Conservation (phyloP, 2,888 invertebrate species). For the Oegoconia quadripuncta region DNA sequence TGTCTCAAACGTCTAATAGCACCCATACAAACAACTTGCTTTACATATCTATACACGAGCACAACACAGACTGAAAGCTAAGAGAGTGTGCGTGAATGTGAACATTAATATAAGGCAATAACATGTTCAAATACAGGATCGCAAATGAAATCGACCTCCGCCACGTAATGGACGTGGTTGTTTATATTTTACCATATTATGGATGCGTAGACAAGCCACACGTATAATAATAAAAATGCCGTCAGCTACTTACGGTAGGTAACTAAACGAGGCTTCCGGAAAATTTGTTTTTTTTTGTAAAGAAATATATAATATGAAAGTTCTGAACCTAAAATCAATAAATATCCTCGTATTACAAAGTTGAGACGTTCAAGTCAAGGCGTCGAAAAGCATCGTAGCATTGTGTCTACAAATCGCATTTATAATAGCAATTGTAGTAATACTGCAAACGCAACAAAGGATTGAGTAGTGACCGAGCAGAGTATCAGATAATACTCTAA, state of each 20-base stretch:
- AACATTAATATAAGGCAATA: conserved; percentile 32
- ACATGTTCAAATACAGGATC: conserved; percentile 52
- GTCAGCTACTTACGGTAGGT: neutral
- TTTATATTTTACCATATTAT: conserved; percentile 30
- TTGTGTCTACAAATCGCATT: too few species aligned
- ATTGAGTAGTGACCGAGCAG: too few species aligned
- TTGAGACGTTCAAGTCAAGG: too few species aligned
- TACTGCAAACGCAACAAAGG: too few species aligned
- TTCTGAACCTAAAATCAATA: too few species aligned
- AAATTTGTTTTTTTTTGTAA: too few species aligned
- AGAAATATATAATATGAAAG: too few species aligned
- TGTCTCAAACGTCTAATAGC: conserved; percentile 46
- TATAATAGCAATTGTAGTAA: too few species aligned
- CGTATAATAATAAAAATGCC: conserved; percentile 1
- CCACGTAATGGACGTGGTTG: conserved; percentile 32
- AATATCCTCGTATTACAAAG: too few species aligned
- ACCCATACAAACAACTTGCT: conserved; percentile 32
- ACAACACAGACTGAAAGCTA: conserved; percentile 14
- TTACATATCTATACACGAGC: conserved; percentile 23
- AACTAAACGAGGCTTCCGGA: neutral
- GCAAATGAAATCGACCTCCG: conserved; percentile 67
- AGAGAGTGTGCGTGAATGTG: conserved; percentile 22
- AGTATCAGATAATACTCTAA: too few species aligned
- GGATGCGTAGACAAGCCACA: conserved; percentile 16
- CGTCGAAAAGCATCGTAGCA: too few species aligned